Base-by-base conservation (phyloP, 2,888 invertebrate species). In the Clivina fossor region DNA sequence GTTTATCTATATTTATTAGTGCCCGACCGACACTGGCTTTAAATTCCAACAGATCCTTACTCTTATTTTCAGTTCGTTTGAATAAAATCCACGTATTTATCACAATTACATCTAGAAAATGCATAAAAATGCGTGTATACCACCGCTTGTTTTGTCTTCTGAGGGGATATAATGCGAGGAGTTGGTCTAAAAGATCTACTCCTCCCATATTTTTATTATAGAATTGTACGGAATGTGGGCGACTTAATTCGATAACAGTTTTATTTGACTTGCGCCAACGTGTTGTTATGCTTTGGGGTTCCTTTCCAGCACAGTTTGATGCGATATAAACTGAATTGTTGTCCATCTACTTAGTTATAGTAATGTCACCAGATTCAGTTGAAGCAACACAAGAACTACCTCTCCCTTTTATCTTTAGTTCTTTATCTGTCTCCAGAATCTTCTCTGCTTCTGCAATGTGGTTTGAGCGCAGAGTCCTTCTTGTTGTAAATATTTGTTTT, bases 71-170 rank as follows among this genome's bases (percentile, higher is more conserved):
- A 15, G 7, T 37, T n/a, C 7, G 13, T 38, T 38, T 35, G 24
- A 15, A 49, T 20, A 49, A 49, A 9, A 37, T 49, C 16, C 18
- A 49, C 11, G 49, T 20, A 37, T 49, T 40, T 4, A 49, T 24
- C n/a, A 35, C 18, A 19, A 37, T 19, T 11, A 49, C 49, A 16
- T 38, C 37, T 37, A 37, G 19, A 37, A 37, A 37, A 19, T 37
- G 37, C 37, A 37, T 37, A 9, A 37, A 37, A 18, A 49, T 19
- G n/a, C 8, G 38, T 19, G 37, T 37, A 24, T 49, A 49, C 38
- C 49, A 49, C 20, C 49, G 16, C 20, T 35, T 49, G 20, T 49
- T 49, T 20, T 37, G 11, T 15, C 49, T 11, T 41, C 37, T 38
- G 13, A 49, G 2, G 3, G 49, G 49, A 37, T 38, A 38, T 22